Evolutionary conservation across 2,888 invertebrate species (phyloP).

Genomic region (Salpingus planirostris): DNA sequence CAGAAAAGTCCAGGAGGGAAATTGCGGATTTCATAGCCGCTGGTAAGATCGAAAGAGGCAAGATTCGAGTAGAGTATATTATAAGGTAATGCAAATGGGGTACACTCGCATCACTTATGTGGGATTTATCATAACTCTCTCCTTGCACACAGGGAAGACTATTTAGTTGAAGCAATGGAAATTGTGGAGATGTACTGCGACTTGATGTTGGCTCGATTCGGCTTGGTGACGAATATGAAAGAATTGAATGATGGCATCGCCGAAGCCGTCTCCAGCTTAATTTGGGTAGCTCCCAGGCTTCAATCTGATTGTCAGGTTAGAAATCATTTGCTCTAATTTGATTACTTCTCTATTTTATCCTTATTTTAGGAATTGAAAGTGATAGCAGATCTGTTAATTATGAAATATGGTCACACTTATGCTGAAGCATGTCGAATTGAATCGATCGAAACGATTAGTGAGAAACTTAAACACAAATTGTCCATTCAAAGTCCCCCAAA

Average conservation of each 20-base stretch:
- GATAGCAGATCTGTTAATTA: slow-evolving; percentile 78
- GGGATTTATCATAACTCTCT: slow-evolving; percentile 2
- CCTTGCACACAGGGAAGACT: slow-evolving; percentile 70
- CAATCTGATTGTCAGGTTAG: slow-evolving; percentile 70
- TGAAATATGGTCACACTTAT: slow-evolving; percentile 92
- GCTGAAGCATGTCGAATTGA: slow-evolving; percentile 82
- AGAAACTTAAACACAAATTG: slow-evolving; percentile 88
- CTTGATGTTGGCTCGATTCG: slow-evolving; percentile 89
- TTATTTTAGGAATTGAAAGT: slow-evolving; percentile 56
- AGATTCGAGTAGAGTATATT: slow-evolving; percentile 97
- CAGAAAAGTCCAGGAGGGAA: slow-evolving; percentile 92
- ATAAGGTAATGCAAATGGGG: slow-evolving; percentile 55
- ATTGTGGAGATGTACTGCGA: slow-evolving; percentile 99
- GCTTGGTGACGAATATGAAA: slow-evolving; percentile 94
- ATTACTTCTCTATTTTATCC: too few species aligned
- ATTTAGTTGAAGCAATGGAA: slow-evolving; percentile 98
- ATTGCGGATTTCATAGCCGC: slow-evolving; percentile 91
- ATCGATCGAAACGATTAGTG: slow-evolving; percentile 70
- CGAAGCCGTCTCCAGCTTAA: slow-evolving; percentile 90
- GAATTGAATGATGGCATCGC: slow-evolving; percentile 90
- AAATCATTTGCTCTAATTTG: not conserved
- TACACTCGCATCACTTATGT: slow-evolving; percentile 15
- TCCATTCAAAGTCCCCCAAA: slow-evolving; percentile 93
- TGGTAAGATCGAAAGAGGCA: slow-evolving; percentile 81
- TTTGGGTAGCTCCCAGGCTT: slow-evolving; percentile 94